phyloP scores from a whole-genome alignment of 2,888 invertebrate species.

The Scaptomyza reducta region DNA sequence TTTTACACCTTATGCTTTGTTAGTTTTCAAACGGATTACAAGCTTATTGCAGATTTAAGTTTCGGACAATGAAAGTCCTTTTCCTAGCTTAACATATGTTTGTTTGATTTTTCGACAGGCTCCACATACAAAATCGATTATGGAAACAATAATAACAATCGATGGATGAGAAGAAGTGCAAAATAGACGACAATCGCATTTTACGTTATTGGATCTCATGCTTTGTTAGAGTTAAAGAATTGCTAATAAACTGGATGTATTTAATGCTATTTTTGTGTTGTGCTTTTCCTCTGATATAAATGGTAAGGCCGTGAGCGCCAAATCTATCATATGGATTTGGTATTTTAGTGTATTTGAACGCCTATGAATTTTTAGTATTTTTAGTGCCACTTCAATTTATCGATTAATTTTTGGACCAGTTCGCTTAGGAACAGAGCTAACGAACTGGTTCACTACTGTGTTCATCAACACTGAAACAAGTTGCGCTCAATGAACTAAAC shows the following conservation, averaged over 20 bases:
- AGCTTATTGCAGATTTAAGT: background rate
- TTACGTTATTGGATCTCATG: constrained; percentile 65
- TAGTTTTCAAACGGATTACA: too few species aligned
- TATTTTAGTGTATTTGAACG: background rate
- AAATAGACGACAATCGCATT: constrained; percentile 23
- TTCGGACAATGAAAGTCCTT: constrained; percentile 4
- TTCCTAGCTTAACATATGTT: constrained; percentile 35
- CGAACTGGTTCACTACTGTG: background rate
- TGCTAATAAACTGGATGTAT: constrained; percentile 60
- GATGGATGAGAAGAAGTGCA: constrained; percentile 49
- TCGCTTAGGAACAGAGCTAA: constrained; percentile 3
- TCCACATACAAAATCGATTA: constrained; percentile 69
- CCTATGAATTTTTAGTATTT: constrained; percentile 3
- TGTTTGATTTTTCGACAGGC: constrained; percentile 65
- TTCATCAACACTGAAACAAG: background rate
- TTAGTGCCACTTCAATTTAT: constrained; percentile 6
- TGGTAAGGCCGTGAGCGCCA: background rate
- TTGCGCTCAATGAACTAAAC: background rate
- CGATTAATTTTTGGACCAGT: background rate
- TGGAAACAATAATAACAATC: constrained; percentile 64
- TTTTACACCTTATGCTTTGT: constrained; percentile 11
- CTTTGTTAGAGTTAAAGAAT: constrained; percentile 54
- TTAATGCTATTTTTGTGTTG: constrained; percentile 35
- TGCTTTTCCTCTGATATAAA: constrained; percentile 12
- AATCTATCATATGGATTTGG: background rate